Evolutionary conservation across 2,797 vertebrate genomes (phyloP), one percentile per base, ranked within the genome.

Genomic region (Cetoscarus ocellatus): DNA sequence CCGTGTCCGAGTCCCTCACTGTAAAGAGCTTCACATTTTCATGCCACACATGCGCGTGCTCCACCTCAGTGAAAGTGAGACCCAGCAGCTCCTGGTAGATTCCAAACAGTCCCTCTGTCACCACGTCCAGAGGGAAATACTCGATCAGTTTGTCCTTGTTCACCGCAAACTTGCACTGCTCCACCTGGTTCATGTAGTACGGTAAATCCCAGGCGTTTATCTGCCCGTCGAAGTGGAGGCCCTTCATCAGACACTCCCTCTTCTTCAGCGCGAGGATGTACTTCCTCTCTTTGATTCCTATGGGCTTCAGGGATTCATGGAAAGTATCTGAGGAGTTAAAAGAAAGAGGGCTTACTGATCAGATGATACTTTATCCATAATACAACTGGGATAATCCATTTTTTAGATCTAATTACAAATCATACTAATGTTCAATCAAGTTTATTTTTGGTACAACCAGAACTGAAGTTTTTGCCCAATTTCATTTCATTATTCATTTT

Each of bases 141-240:
- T 99, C 96, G 15, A 97, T 95, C 50, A 99, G 93, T 68, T 96
- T 95, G 90, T 98, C 97, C 85, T 98, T 98, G 90, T 99, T 94
- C 67, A 99, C 91, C 0, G 96, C 95, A 48, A 96, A 99, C 89
- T 96, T 96, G 83, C 97, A 94, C 82, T 96, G 95, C 89, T 99
- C 96, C 67, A 96, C 96, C 77, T 94, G 95, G 56, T 95, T 97
- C 96, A 98, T 97, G 82, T 97, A 99, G 81, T 98, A 99, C 51
- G 95, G 94, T 42, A 98, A 84, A 89, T 99, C 98, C 98, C 98
- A 99, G 3, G 96, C 96, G 8, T 97, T 95, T 88, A 98, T 96
- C 90, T 88, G 95, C 60, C 93, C 95, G 7, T 99, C 97, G n/a
- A 93, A 98, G 12, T 82, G 71, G 39, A 88, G 78, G 47, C 94